Evolutionary conservation across 2,888 invertebrate species (phyloP), one percentile per base, ranked within the genome.

Genomic region (Rhingia rostrata): DNA sequence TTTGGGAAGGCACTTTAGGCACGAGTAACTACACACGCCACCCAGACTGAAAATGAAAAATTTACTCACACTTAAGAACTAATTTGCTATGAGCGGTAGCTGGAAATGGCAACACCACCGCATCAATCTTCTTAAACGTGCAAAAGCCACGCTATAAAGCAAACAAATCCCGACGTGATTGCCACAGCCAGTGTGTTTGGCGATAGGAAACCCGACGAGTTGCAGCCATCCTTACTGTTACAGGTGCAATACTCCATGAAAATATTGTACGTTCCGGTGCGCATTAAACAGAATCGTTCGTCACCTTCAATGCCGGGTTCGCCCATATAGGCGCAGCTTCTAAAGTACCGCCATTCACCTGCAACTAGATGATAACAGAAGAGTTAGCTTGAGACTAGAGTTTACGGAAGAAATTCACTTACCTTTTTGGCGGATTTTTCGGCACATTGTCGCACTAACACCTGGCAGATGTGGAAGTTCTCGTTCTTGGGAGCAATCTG

Each of bases 241-340:
- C 98, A 98, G 0, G 97, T 97, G 90, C 98, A 98, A 88, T 96
- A 97, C 91, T 98, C 98, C 92, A 97, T 95, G 90, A 97, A 98
- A 87, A 98, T 97, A 90, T 98, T 97, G 91, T 97, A 97, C 0
- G 97, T 97, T 22, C 97, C 97, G 0, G 97, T 96, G 88, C 97
- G 93, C 95, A 97, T 96, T 9, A 97, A 92, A 88, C 98, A 98
- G 91, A 96, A 97, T 69, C 98, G 93, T 91, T 98, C 97, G 88
- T 98, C 97, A 0, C 97, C 97, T 88, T 94, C 94, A 61, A 98
- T 96, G 0, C 98, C 98, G 0, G 97, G 97, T 87, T 97, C 97
- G 0, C 98, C 98, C 88, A 98, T 93, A 89, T 95, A 97, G 0
- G 97, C 98, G 91, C 98, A 98, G 89, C 95, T 95, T 84, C 97